phyloP scores from a whole-genome alignment of 2,797 vertebrate genomes.

The Lagocephalus sceleratus region DNA sequence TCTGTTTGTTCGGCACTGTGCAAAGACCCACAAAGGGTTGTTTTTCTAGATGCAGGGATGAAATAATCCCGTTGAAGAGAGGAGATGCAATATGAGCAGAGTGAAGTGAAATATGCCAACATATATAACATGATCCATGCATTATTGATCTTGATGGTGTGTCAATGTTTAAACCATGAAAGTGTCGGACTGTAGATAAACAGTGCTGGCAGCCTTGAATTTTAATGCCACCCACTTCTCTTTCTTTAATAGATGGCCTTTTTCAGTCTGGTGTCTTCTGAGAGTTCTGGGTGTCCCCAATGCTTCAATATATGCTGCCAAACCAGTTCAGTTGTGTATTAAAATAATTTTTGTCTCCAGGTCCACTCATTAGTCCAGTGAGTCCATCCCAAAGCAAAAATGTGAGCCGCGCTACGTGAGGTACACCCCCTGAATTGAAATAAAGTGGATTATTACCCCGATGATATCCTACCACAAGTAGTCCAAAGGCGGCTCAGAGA shows the following conservation, averaged over 20 bases:
- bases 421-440: conserved; percentile 52
- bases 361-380: conserved; percentile 36
- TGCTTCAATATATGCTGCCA: conserved; percentile 30
- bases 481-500: conserved; percentile 24
- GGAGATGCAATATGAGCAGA: neutral
- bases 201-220: conserved; percentile 20
- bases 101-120: neutral
- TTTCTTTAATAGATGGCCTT: conserved; percentile 3
- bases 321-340: conserved; percentile 51
- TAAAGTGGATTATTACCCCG: conserved; percentile 49
- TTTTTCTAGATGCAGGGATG: conserved; percentile 15
- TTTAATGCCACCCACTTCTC: conserved; percentile 18
- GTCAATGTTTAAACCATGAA: conserved; percentile 15
- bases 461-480: conserved; percentile 41
- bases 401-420: conserved; percentile 15
- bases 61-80: conserved; percentile 6
- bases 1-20: conserved; percentile 17
- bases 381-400: conserved; percentile 37
- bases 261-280: conserved; percentile 4
- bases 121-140: conserved; percentile 22
- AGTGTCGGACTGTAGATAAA: conserved; percentile 14
- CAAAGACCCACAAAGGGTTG: conserved; percentile 3
- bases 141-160: conserved; percentile 26
- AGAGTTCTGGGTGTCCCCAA: conserved; percentile 2
- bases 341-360: conserved; percentile 27